Conservation (phyloP, 2,113 vertebrate species). For the Oncorhynchus tshawytscha region DNA sequence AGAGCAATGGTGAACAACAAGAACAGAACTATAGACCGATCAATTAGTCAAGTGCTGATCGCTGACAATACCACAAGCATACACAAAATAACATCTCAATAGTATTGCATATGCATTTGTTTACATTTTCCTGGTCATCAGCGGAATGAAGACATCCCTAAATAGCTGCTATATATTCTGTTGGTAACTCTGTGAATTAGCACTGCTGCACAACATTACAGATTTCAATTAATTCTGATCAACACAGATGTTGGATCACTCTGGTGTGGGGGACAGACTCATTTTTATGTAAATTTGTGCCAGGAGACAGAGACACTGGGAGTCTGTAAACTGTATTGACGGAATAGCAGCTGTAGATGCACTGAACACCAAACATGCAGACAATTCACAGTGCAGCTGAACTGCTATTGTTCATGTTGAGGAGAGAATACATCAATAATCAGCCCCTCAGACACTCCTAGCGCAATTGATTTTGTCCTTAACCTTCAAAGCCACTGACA, state of each 20-base stretch:
- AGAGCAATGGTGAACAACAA: neutral
- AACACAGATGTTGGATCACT: constrained; percentile 76
- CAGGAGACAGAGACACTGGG: constrained; percentile 41
- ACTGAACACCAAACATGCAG: too few species aligned
- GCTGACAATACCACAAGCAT: neutral
- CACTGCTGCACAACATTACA: constrained; percentile 68
- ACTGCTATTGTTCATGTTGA: too few species aligned
- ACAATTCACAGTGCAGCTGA: too few species aligned
- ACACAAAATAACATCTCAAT: neutral
- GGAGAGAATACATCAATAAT: too few species aligned
- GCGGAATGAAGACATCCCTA: constrained; percentile 55
- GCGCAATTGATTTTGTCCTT: too few species aligned
- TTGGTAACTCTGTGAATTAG: constrained; percentile 57
- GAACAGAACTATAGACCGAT: neutral
- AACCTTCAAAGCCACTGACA: too few species aligned
- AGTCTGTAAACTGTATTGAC: constrained; percentile 23
- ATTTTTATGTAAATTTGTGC: constrained; percentile 75
- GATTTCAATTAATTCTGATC: constrained; percentile 80
- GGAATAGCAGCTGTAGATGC: neutral
- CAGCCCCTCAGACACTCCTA: too few species aligned
- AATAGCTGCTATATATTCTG: constrained; percentile 68
- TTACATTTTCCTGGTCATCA: constrained; percentile 42
- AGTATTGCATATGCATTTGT: neutral
- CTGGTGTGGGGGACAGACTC: constrained; percentile 59
- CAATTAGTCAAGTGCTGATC: neutral